Conservation (phyloP, 2,113 vertebrate genomes). For the Carassius gibelio region DNA sequence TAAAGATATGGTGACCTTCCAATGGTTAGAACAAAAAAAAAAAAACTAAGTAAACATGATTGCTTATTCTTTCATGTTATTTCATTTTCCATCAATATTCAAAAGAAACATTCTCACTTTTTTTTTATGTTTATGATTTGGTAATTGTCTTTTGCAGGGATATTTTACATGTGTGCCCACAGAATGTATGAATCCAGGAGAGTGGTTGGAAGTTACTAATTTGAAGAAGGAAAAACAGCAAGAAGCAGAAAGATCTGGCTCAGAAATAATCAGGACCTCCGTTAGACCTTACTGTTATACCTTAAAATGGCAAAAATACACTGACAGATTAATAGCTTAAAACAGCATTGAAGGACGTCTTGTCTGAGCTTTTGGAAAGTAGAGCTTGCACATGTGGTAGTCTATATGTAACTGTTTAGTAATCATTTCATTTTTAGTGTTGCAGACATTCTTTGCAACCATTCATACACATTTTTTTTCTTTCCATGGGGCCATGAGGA, state of each 20-base stretch:
- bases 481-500: too few relatives aligned
- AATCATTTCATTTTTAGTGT: background rate
- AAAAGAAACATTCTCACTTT: background rate
- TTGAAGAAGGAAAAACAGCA: background rate
- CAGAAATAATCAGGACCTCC: background rate
- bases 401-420: background rate
- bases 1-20: background rate
- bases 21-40: background rate
- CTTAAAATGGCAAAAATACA: conserved; percentile 3
- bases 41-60: background rate
- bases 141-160: conserved; percentile 70
- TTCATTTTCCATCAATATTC: background rate
- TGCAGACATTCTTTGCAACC: background rate
- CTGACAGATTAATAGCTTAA: background rate
- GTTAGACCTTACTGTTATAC: background rate
- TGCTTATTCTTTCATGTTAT: background rate
- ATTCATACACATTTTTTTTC: background rate
- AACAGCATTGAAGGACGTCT: background rate
- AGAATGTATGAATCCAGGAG: conserved; percentile 82
- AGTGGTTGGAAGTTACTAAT: conserved; percentile 72
- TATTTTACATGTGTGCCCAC: conserved; percentile 88
- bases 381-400: background rate
- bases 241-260: background rate
- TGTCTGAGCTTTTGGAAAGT: background rate
- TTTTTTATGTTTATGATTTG: background rate